Base-by-base conservation (phyloP, 2,797 vertebrate genomes). In the Acridotheres tristis region DNA sequence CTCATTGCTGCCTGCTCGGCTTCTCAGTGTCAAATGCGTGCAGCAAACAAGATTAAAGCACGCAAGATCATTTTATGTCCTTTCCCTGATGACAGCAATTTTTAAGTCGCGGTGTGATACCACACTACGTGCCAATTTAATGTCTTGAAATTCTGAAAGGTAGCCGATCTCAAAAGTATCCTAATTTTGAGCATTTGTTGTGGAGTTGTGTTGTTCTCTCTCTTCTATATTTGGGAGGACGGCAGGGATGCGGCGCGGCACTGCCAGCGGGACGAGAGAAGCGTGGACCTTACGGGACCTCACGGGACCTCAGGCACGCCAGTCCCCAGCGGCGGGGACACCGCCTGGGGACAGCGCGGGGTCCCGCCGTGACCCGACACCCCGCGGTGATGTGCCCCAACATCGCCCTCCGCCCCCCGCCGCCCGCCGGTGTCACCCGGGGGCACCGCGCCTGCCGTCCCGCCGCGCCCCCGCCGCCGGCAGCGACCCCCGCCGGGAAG, bases 21-120 rank as follows among this genome's bases (percentile, higher is more conserved):
- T 26, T 26, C 58, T 69, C 61, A 3, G 16, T 6, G n/a, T 13
- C 69, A 62, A 10, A 51, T 0, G 7, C 1, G 1, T 2, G 63
- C 5, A 3, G 25, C 76, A 5, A 54, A 32, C 50, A 15, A 11
- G 30, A 13, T 9, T 3, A 27, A 29, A 38, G 32, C 23, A 5
- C 17, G 1, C 8, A 27, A 25, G 3, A 10, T 2, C 12, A 3
- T 13, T 32, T 63, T 1, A 15, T 10, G 8, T 9, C 65, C 58
- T 59, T 25, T 7, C 30, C 29, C 32, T 0, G 0, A 3, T 5
- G 32, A 23, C 61, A 22, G 34, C 16, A 16, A 2, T 23, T 66
- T 40, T 45, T 59, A 59, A 54, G 43, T 21, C 0, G 6, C 40
- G 5, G 36, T 4, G 62, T 30, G 50, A 47, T 53, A 48, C 17